These are phyloP conservation scores for Eudemis profundana DNA, from an alignment of 2,888 invertebrate genomes.

Conservation along the genomic window DNA sequence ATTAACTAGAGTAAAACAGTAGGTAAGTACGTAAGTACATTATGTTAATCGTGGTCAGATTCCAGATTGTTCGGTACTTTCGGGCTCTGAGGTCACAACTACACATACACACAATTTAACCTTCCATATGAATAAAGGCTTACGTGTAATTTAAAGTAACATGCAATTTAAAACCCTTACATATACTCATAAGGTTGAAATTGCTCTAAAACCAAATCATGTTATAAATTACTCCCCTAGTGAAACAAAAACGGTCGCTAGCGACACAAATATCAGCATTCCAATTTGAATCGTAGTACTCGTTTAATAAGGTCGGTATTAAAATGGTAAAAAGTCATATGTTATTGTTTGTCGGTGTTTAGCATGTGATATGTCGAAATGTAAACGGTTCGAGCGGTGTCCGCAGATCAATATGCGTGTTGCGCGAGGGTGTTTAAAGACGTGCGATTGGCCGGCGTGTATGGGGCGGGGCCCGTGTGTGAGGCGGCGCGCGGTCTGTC, in stretches of 20 bases:
- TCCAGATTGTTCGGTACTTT: constrained; percentile 45
- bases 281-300: constrained; percentile 47
- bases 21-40: constrained; percentile 14
- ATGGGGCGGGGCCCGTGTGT: constrained; percentile 79
- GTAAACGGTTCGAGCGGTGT: constrained; percentile 81
- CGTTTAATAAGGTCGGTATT: constrained; percentile 51
- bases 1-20: background rate
- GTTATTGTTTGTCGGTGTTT: constrained; percentile 84
- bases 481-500: constrained; percentile 72
- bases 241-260: constrained; percentile 51
- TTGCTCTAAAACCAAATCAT: background rate
- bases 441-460: constrained; percentile 79
- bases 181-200: constrained; percentile 34
- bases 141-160: background rate
- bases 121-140: constrained; percentile 12
- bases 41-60: constrained; percentile 40
- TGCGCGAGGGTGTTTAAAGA: constrained; percentile 78
- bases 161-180: constrained; percentile 7
- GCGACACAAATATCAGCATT: constrained; percentile 34
- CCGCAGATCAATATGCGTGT: constrained; percentile 86
- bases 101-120: constrained; percentile 43
- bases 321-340: constrained; percentile 55
- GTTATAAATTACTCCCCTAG: constrained; percentile 67
- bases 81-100: constrained; percentile 52
- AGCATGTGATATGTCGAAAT: constrained; percentile 85